Base-by-base conservation (phyloP, 2,888 invertebrate genomes). In the Drosophila pseudotakahashii region DNA sequence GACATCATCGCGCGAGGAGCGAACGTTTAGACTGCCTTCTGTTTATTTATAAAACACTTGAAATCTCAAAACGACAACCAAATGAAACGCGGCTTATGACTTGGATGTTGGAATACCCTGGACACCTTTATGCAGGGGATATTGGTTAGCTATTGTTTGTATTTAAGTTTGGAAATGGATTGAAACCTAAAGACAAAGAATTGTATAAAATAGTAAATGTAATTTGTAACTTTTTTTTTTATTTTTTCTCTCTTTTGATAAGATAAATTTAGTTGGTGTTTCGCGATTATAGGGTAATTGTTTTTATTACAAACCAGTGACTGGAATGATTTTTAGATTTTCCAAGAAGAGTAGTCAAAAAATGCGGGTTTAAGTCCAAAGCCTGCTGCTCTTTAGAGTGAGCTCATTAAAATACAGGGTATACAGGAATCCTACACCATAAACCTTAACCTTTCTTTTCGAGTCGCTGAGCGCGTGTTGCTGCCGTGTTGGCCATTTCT, bases 21-120 rank as follows among this genome's bases (percentile, higher is more conserved):
- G 62, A 57, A 61, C 73, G 60, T 61, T 45, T 52, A 26, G 34
- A 41, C 34, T 63, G 63, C 45, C 64, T 41, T 53, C 64, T 87
- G 77, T 88, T 89, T 89, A 85, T 89, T 89, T 89, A 85, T 82
- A 88, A 89, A 89, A 81, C 87, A 89, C 89, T 89, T 78, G 86
- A 89, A 76, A 80, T 79, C 69, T 70, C 78, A 34, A 75, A 79
- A 69, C 62, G 75, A 84, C 64, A 73, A 52, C 13, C 76, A 71
- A 78, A 73, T 71, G 67, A 81, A 86, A 80, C 77, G 83, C 82
- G 82, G 78, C 78, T 85, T 77, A 70, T 13, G 54, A 16, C 61
- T 70, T 70, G 69, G 59, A 59, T 69, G 36, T 59, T 14, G 30
- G 11, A 13, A 13, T 47, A 39, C 66, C 44, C 44, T 44, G 16